Base-by-base conservation (phyloP, 1,140 invertebrate genomes). In the Philotrypesis tridentata region DNA sequence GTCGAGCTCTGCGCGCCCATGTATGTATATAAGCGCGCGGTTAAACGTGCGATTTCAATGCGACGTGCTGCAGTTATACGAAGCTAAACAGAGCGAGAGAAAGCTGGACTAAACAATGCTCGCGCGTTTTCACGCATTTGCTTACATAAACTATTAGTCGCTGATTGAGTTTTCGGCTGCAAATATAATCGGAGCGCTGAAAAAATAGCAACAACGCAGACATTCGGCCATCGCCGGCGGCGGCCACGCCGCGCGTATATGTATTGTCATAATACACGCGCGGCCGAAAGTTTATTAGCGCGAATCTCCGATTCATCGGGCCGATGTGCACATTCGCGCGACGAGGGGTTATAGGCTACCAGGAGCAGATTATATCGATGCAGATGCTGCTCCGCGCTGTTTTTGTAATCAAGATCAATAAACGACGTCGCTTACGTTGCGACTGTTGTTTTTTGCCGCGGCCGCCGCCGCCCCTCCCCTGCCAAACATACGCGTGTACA, bases 371-470 rank as follows among this genome's bases (percentile, higher is more conserved):
- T 68, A 68, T 68, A 68, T 68, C 31, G 67, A 68, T 31, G 29
- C 29, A 68, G 67, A 31, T 68, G 67, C 17, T 33, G n/a, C n/a
- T n/a, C n/a, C n/a, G 21, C 31, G n/a, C 23, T 72, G 70, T 72
- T 72, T 72, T 72, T 43, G 33, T 27, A 72, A 72, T 14, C 70
- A 40, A 40, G 70, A 72, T 72, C 37, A 72, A 72, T 72, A 33
- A 72, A 72, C 23, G 37, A 7, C 33, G 33, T 43, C 37, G 70
- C 37, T 11, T 37, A 70, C 27, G 3, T 21, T 37, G 3, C 67
- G 37, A 8, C 8, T 55, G 48, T 55, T 55, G n/a, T 55, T 55
- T 55, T 55, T n/a, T 55, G 48, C 6, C n/a, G n/a, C n/a, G n/a
- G n/a, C n/a, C n/a, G n/a, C n/a, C n/a, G n/a, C n/a, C n/a, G n/a